Percentiles rank a stretch among this genome's conserved stretches.
These are phyloP conservation scores for Astatoreochromis straeleni DNA, from an alignment of 2,113 vertebrate genomes.

Conservation along the genomic window DNA sequence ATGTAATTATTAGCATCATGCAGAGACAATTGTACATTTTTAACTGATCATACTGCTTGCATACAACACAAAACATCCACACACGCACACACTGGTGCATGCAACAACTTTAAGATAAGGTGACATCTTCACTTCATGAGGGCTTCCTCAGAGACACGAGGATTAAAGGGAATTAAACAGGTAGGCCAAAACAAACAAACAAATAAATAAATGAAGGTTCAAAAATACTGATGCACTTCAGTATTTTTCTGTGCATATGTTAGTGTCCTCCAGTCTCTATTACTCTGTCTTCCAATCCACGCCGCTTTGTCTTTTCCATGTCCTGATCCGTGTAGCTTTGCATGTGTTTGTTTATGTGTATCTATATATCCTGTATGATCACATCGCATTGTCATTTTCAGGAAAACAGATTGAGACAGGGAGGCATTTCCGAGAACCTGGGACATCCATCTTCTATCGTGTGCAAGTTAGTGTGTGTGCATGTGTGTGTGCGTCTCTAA, in stretches of 20 bases:
- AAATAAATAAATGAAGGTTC: background rate
- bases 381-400: constrained; percentile 29
- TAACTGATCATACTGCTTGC: background rate
- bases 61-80: background rate
- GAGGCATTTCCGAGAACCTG: constrained; percentile 15
- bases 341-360: background rate
- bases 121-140: background rate
- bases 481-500: background rate
- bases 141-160: background rate
- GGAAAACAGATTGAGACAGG: constrained; percentile 33
- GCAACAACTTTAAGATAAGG: background rate
- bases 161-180: background rate
- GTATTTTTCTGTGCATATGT: background rate
- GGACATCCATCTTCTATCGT: constrained; percentile 34
- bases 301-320: background rate
- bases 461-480: background rate
- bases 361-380: constrained; percentile 16
- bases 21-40: background rate
- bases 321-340: background rate
- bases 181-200: background rate
- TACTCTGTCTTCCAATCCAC: background rate
- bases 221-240: background rate
- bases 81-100: background rate
- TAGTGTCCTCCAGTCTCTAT: background rate
- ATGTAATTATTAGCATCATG: constrained; percentile 38